Base-by-base conservation (phyloP, 2,797 vertebrate genomes). In the Psittacula derbiana region DNA sequence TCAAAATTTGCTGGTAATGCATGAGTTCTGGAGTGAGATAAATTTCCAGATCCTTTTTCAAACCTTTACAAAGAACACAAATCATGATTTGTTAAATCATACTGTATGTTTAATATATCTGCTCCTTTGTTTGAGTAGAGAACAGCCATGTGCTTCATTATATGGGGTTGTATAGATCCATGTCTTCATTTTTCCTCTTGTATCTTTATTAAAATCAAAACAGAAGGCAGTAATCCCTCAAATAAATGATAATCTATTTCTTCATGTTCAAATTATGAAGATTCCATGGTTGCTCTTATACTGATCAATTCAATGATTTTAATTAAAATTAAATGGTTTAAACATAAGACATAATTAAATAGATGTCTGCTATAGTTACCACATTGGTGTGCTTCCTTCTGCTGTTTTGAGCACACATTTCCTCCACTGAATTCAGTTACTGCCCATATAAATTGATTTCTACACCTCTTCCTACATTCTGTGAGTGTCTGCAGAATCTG, bases 191-290 rank as follows among this genome's bases (percentile, higher is more conserved):
- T 95, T 97, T 95, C 84, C 85, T 86, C 85, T 93, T 91, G 97
- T 97, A 97, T 95, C 97, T 97, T 98, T 96, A 98, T 96, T 97
- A 98, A 97, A 98, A 97, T 98, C 97, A 97, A 97, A 98, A 91
- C 79, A 96, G 91, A 95, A 4, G 3, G 61, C 88, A 93, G 85
- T 97, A 97, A 97, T 98, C 89, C 94, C 86, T 96, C 82, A 81
- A 96, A 97, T 92, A 92, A 96, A 97, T 95, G 91, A 97, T 97
- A 90, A 97, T 97, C 97, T 98, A 95, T 97, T 98, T 97, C 91
- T 97, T 94, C 18, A 0, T 97, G 86, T 97, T 97, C 94, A 92
- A 96, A 97, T 92, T 96, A 92, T 83, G 80, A 95, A 52, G 91
- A 78, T 97, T 97, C 80, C 50, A 92, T 93, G 84, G 80, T 97